Evolutionary conservation across 2,113 vertebrate genomes (phyloP), one percentile per base, ranked within the genome.

Genomic region (Oostethus manadensis): DNA sequence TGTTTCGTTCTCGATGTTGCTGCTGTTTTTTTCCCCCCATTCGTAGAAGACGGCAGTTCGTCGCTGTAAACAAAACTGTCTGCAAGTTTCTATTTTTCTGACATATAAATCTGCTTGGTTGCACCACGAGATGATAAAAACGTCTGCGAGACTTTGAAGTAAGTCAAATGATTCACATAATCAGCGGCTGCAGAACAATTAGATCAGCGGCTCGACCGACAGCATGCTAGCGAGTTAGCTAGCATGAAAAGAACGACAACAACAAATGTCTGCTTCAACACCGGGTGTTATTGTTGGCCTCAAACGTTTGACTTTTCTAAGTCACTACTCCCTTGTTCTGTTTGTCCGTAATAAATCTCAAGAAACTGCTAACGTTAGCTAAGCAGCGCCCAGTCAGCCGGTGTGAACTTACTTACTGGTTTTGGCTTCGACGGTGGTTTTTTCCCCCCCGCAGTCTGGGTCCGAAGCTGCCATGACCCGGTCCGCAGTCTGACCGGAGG

Each of bases 401-500:
- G 29, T 33, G 5, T 40, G 38, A 40, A 40, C 11, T 11, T 5
- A 6, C n/a, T 55, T 15, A 11, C 1, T 6, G 21, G 44, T 44
- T 14, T 38, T 14, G 38, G 40, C 45, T 10, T 49, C 18, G 62
- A 74, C 84, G 49, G 88, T 89, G 23, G 2, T 33, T 33, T 33
- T 33, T 33, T 7, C 26, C 6, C 8, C 29, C 29, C 7, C 29
- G 29, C 7, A 33, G 29, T 7, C 4, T 7, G 29, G 29, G 29
- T 33, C 29, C 29, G 8, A 57, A 89, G 90, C 86, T 92, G 91
- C 90, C 92, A 94, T 94, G 95, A 70, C 15, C 68, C 67, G 66
- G 60, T 17, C 61, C 15, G 60, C 90, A 74, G 87, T 89, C 74
- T 86, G 94, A 91, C 81, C 22, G 73, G 82, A 88, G 80, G 88